phyloP scores from a whole-genome alignment of 2,113 vertebrate species.

The Chelonoidis abingdonii region DNA sequence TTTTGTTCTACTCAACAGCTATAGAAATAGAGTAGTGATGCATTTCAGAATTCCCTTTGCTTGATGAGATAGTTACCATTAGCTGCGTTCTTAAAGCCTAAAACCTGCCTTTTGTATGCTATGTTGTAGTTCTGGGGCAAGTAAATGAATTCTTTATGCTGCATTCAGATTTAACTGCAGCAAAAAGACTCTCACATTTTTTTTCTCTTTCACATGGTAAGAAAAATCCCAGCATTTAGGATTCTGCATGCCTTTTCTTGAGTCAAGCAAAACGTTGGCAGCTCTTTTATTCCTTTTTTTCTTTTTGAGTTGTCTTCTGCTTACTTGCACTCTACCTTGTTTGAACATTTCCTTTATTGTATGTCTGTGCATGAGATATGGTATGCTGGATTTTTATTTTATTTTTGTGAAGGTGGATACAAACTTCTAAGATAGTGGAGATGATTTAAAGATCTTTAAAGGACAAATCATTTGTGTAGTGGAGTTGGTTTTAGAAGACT shows the following conservation, averaged over 20 bases:
- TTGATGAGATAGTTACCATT: neutral
- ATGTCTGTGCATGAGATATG: no score
- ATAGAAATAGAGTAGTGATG: neutral
- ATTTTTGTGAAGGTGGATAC: neutral
- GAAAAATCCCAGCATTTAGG: neutral
- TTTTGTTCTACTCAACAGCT: neutral
- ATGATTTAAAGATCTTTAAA: neutral
- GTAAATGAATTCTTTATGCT: neutral
- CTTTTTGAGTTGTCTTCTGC: neutral
- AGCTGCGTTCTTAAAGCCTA: neutral
- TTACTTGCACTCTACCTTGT: neutral
- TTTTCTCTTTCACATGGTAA: neutral
- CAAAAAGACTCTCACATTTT: neutral
- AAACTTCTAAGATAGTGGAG: neutral
- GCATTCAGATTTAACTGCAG: neutral
- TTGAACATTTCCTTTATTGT: neutral
- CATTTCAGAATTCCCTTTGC: neutral
- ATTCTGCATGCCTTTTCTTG: neutral
- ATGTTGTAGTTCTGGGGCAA: neutral
- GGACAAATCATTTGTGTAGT: neutral
- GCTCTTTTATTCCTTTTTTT: neutral
- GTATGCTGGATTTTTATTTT: neutral
- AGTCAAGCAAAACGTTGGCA: neutral
- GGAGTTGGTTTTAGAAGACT: neutral
- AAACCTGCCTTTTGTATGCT: neutral